These are phyloP conservation scores for Rhingia rostrata DNA, from an alignment of 2,888 invertebrate species.

Conservation along the genomic window DNA sequence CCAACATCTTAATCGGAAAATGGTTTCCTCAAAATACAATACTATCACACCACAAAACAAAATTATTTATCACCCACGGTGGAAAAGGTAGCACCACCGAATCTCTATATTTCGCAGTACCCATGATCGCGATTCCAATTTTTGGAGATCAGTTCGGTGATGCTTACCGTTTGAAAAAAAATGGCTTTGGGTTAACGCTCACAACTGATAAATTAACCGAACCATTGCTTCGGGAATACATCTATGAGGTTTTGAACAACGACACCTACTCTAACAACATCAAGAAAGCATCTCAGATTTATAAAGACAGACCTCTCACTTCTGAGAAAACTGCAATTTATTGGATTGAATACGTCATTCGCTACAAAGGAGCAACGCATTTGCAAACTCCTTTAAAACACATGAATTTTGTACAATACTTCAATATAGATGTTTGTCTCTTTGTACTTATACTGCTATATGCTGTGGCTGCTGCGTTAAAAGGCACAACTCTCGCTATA, in stretches of 20 bases:
- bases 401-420: conserved; percentile 82
- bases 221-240: conserved; percentile 55
- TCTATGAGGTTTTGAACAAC: conserved; percentile 75
- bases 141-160: conserved; percentile 92
- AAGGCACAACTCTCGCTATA: not conserved
- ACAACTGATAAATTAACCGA: conserved; percentile 62
- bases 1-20: conserved; percentile 80
- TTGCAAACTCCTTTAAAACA: conserved; percentile 83
- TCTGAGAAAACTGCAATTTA: conserved; percentile 83
- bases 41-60: conserved; percentile 88
- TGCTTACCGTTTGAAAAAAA: conserved; percentile 87
- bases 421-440: conserved; percentile 83
- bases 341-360: conserved; percentile 85
- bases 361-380: conserved; percentile 84
- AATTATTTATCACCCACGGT: conserved; percentile 81
- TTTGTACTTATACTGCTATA: conserved; percentile 20
- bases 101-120: conserved; percentile 90
- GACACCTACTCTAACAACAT: conserved; percentile 76
- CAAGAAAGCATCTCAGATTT: conserved; percentile 82
- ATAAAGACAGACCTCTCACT: conserved; percentile 84
- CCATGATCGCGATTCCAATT: conserved; percentile 89
- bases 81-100: conserved; percentile 90
- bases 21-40: conserved; percentile 88
- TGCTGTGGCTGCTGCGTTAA: not conserved
- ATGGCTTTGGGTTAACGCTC: conserved; percentile 83